Conservation (phyloP, 2,888 invertebrate species). For the Tetranychus piercei region DNA sequence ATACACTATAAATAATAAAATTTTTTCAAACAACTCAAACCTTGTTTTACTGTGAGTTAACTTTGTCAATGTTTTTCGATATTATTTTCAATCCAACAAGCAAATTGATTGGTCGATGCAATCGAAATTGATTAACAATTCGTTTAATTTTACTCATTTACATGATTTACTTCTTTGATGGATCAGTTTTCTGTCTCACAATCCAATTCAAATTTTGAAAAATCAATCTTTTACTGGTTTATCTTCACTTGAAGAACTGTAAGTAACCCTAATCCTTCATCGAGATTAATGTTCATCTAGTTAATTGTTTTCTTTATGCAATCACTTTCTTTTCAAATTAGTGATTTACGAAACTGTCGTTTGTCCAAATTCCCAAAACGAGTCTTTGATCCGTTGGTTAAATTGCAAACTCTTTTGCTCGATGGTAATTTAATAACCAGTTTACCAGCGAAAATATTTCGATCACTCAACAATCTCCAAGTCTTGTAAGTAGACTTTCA, state of each 20-base stretch:
- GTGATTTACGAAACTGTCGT: slow-evolving; percentile 22
- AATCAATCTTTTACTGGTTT: slow-evolving; percentile 34
- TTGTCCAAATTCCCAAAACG: slow-evolving; percentile 19
- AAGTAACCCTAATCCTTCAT: slow-evolving; percentile 26
- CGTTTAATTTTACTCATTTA: background rate
- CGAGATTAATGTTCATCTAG: background rate
- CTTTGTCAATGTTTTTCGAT: no score
- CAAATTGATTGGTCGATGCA: no score
- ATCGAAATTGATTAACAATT: background rate
- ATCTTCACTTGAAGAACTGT: slow-evolving; percentile 36
- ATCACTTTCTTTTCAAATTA: background rate
- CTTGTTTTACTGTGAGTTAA: slow-evolving; percentile 29
- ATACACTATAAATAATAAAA: slow-evolving; percentile 28
- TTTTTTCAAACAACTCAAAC: slow-evolving; percentile 30
- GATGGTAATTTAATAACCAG: background rate
- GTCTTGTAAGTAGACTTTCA: background rate
- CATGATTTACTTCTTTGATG: background rate
- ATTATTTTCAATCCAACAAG: no score
- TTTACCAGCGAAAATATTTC: background rate
- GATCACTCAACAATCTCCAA: slow-evolving; percentile 4
- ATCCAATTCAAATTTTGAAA: slow-evolving; percentile 34
- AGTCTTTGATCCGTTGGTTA: slow-evolving; percentile 23
- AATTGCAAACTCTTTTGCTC: slow-evolving; percentile 22
- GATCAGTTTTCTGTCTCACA: slow-evolving; percentile 38
- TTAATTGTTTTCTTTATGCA: background rate